phyloP scores from a whole-genome alignment of 1,140 invertebrate genomes.

The Lethocerus indicus region DNA sequence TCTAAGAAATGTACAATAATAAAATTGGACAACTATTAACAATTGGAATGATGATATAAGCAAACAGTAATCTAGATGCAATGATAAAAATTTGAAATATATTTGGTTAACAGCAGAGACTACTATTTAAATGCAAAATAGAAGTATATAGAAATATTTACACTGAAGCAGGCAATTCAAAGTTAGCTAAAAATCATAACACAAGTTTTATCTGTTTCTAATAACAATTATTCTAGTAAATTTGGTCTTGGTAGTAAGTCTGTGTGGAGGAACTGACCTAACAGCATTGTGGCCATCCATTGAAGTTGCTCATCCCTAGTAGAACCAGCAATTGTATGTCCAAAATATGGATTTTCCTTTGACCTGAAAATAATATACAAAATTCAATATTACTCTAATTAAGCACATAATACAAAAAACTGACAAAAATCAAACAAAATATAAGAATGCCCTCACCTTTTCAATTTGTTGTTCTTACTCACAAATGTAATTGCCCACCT shows the following conservation, averaged over 20 bases:
- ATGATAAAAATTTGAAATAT: too few relatives aligned
- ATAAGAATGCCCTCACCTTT: constrained; percentile 29
- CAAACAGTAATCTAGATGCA: too few relatives aligned
- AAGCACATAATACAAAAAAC: constrained; percentile 8
- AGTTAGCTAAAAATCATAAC: too few relatives aligned
- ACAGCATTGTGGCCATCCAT: constrained; percentile 57
- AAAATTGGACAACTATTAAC: too few relatives aligned
- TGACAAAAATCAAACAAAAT: constrained; percentile 3
- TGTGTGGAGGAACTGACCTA: constrained; percentile 38
- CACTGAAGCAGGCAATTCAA: too few relatives aligned
- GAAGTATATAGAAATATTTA: too few relatives aligned
- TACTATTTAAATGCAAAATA: too few relatives aligned
- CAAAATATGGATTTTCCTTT: constrained; percentile 60
- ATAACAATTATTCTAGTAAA: constrained; percentile 3
- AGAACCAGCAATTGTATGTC: constrained; percentile 52
- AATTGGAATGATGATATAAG: too few relatives aligned
- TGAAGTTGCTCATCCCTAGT: constrained; percentile 49
- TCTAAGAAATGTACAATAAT: too few relatives aligned
- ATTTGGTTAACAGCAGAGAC: too few relatives aligned
- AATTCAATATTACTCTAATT: neutral
- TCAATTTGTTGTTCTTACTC: constrained; percentile 41
- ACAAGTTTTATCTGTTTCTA: too few relatives aligned
- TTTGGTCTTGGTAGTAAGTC: constrained; percentile 16
- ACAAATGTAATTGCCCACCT: constrained; percentile 65
- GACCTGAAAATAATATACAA: constrained; percentile 30